Base-by-base conservation (phyloP, 2,888 invertebrate genomes). In the Ceriagrion tenellum region DNA sequence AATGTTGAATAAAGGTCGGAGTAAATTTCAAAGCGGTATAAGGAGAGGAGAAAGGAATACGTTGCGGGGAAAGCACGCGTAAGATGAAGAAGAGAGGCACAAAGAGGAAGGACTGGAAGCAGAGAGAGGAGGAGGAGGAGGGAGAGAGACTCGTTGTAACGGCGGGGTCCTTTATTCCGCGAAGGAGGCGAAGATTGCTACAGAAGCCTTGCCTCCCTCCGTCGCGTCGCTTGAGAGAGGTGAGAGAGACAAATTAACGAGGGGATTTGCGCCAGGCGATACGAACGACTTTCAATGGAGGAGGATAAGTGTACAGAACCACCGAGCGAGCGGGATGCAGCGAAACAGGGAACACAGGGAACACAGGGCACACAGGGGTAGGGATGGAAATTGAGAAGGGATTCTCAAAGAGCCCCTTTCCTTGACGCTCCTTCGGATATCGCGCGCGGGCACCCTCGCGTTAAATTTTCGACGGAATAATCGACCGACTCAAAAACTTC, bases 211-310 rank as follows among this genome's bases (percentile, higher is more conserved):
- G 12, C 18, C 69, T 63, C 23, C 69, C 18, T 1, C 69, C 8
- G 47, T 8, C 69, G 69, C 23, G 81, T 30, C 2, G n/a, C 30
- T n/a, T n/a, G n/a, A n/a, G n/a, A n/a, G 8, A n/a, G n/a, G 12
- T 35, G 16, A 18, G 81, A n/a, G 35, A 13, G 81, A 26, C 30
- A 81, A 81, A 81, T 81, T 81, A 81, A 81, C 81, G 81, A 81
- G 81, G 35, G 81, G 81, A 81, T 81, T 81, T 81, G 81, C 30
- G 81, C 30, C 81, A 12, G 81, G 26, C 81, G 81, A 81, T 81
- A 81, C 81, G 81, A 81, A 81, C n/a, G 81, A 81, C 81, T 16
- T 18, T 81, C 30, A 81, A 81, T 81, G 30, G 35, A 35, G 35
- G 35, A 35, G 35, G 81, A 81, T 16, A 18, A 30, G 35, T 81